Base-by-base conservation (phyloP, 2,113 vertebrate species). In the Ammodytes dubius region DNA sequence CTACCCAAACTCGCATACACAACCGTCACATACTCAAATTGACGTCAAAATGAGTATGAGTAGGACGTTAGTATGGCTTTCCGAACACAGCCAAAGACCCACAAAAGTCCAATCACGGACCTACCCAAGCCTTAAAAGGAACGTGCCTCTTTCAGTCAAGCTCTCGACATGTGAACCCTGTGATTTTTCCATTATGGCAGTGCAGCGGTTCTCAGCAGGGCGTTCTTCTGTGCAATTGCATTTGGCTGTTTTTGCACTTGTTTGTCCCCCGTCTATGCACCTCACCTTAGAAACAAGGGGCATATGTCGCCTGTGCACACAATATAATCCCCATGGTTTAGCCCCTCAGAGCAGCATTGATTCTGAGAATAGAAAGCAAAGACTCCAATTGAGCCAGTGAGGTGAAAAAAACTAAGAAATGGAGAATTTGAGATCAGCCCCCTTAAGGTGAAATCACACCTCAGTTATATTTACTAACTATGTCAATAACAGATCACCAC, bases 401-500 rank as follows among this genome's bases (percentile, higher is more conserved):
- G 50, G 50, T 2, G 27, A 27, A 68, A 43, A 53, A 66, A 57
- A 19, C 60, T 70, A 80, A 79, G 52, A 61, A 42, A 78, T n/a
- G 39, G 58, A 74, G 42, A 80, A 75, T 67, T 79, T 79, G 74
- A 82, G 73, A 63, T 74, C 77, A 73, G 58, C 35, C 63, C 39
- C 66, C 64, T 70, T 2, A 40, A 46, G 85, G 68, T 91, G 82
- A 68, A 90, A 90, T 91, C 79, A 89, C 89, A 88, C 81, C 70
- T 84, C 79, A 15, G 73, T 86, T 76, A 89, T 91, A 87, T 88
- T 83, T 84, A 69, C 81, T 86, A 78, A 46, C 69, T 47, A 75
- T 45, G 89, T 90, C 90, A 87, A 82, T 89, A 90, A 89, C 89
- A 85, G 67, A 85, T 87, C 70, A 58, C 72, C 63, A 39, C 60